Percentiles rank a stretch among this genome's conserved stretches.
phyloP scores from a whole-genome alignment of 2,113 vertebrate genomes.

The Pithys albifrons region DNA sequence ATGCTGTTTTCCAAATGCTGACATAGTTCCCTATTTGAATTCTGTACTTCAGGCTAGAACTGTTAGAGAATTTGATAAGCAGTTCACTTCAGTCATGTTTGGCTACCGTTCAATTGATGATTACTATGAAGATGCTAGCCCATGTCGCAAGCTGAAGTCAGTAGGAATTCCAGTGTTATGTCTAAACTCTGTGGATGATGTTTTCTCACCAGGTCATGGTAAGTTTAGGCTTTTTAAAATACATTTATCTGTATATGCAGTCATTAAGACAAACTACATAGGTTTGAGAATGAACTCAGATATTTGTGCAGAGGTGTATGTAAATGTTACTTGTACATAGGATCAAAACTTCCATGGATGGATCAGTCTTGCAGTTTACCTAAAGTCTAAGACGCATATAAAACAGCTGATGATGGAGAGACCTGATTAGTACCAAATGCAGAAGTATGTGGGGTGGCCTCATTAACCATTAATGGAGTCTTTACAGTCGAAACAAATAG shows the following conservation, averaged over 20 bases:
- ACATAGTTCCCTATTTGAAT: conserved; percentile 30
- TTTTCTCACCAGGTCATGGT: conserved; percentile 96
- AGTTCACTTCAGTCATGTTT: conserved; percentile 97
- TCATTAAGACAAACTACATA: neutral
- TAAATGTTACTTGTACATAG: neutral
- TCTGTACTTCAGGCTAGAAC: conserved; percentile 87
- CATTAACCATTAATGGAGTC: neutral
- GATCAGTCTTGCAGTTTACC: neutral
- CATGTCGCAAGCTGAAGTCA: conserved; percentile 87
- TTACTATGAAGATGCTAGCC: conserved; percentile 94
- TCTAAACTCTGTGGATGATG: conserved; percentile 94
- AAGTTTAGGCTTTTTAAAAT: conserved; percentile 59
- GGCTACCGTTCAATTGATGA: conserved; percentile 94
- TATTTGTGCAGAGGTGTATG: neutral
- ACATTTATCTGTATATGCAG: neutral
- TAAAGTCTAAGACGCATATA: neutral
- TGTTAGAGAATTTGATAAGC: conserved; percentile 93
- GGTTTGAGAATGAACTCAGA: neutral
- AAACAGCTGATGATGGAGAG: neutral
- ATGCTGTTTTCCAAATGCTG: conserved; percentile 3
- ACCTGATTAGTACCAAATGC: neutral
- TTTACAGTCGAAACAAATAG: neutral
- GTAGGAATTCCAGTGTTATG: conserved; percentile 96
- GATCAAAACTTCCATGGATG: neutral
- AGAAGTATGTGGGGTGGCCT: neutral